These are phyloP conservation scores for Prionailurus bengalensis DNA, from an alignment of 2,113 vertebrate genomes.

Conservation along the genomic window DNA sequence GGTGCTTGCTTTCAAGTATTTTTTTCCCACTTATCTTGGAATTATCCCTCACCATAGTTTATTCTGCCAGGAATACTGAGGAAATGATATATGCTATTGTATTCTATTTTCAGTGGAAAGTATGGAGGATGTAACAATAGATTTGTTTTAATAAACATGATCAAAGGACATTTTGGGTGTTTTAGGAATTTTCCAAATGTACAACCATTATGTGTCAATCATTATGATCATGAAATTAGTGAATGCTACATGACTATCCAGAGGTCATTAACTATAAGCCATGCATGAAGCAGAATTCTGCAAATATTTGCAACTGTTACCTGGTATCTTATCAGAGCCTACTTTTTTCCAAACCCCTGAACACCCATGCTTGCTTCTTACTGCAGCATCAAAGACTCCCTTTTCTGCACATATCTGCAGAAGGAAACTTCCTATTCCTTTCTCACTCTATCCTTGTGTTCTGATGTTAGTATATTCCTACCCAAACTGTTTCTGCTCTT, in stretches of 20 bases:
- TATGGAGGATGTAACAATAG: not conserved
- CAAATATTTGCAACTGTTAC: constrained; percentile 9
- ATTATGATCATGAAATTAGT: not conserved
- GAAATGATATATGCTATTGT: not conserved
- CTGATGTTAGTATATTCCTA: not conserved
- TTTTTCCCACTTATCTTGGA: not conserved
- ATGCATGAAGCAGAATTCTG: not conserved
- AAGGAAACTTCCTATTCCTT: not conserved
- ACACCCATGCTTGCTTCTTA: not conserved
- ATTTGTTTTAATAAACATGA: constrained; percentile 1
- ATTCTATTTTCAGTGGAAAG: not conserved
- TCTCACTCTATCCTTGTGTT: not conserved
- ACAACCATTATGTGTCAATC: not conserved
- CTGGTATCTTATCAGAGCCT: not conserved
- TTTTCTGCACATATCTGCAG: not conserved
- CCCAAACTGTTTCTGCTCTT: not conserved
- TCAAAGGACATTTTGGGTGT: not conserved
- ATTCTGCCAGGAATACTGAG: not conserved
- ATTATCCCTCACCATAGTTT: not conserved
- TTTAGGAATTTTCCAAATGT: not conserved
- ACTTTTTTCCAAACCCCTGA: not conserved
- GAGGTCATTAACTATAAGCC: not conserved
- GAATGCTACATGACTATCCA: constrained; percentile 19
- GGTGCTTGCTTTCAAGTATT: not conserved
- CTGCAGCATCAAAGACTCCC: not conserved